A percentile compares a stretch with the other conserved stretches of the same genome.
Conservation (phyloP, 2,888 invertebrate genomes). For the Phania funesta region DNA sequence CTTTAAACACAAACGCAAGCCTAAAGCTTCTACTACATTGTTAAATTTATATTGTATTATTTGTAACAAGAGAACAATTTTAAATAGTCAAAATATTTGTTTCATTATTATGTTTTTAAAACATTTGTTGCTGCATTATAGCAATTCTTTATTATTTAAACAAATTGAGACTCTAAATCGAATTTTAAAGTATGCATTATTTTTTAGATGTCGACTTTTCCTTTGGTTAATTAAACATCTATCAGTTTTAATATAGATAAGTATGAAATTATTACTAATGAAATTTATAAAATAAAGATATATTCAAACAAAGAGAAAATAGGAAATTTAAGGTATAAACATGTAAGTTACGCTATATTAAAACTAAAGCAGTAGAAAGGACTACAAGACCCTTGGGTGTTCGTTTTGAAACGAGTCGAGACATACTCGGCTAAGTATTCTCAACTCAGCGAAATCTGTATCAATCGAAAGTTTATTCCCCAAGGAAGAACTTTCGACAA, state of each 20-base stretch:
- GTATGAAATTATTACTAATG: slow-evolving; percentile 31
- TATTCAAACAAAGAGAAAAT: no score
- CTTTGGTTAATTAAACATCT: slow-evolving; percentile 41
- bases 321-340: no score
- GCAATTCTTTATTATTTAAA: neutral
- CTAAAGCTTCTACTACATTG: slow-evolving; percentile 11
- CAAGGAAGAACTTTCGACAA: no score
- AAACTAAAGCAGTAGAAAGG: no score
- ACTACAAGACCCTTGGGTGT: no score
- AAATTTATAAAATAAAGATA: slow-evolving; percentile 44
- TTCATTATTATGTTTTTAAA: neutral
- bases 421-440: no score
- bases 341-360: no score
- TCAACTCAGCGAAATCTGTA: no score
- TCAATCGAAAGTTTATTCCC: no score
- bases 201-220: slow-evolving; percentile 20
- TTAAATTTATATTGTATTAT: neutral
- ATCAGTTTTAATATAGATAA: slow-evolving; percentile 54
- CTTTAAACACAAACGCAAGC: slow-evolving; percentile 22
- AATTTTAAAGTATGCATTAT: slow-evolving; percentile 17
- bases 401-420: no score
- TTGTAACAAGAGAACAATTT: neutral
- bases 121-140: neutral
- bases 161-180: slow-evolving; percentile 23
- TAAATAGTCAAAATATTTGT: neutral